Conservation (phyloP, 2,113 vertebrate genomes). For the Mohoua ochrocephala region DNA sequence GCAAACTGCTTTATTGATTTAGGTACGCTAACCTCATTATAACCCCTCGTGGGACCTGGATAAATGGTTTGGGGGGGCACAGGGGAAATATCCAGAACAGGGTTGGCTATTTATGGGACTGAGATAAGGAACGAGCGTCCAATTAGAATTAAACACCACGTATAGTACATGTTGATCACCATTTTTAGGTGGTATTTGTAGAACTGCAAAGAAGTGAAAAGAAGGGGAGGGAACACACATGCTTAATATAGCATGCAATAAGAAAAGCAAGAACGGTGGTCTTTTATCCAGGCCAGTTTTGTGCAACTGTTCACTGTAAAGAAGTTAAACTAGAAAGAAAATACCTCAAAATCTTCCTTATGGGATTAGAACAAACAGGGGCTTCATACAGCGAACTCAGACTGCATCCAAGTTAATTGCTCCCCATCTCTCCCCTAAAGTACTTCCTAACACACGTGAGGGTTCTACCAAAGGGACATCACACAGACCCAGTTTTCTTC, state of each 20-base stretch:
- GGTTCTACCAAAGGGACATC: not conserved
- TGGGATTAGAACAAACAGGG: not conserved
- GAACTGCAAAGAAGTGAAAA: not conserved
- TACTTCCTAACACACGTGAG: not conserved
- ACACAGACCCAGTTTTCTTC: not conserved
- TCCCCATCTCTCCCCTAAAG: not conserved
- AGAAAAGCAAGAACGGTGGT: not conserved
- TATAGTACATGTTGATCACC: not conserved
- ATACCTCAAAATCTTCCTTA: not conserved
- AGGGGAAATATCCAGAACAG: not conserved
- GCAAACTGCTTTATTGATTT: not conserved
- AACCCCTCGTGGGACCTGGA: not conserved
- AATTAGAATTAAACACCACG: not conserved
- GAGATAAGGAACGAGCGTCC: not conserved
- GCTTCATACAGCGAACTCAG: not conserved
- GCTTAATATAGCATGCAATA: slow-evolving; percentile 38
- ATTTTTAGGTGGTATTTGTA: not conserved
- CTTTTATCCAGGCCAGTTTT: slow-evolving; percentile 21
- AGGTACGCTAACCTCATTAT: not conserved
- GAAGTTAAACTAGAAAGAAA: not conserved
- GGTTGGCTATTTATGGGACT: not conserved
- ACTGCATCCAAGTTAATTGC: not conserved
- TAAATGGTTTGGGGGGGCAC: not conserved
- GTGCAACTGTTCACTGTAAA: not conserved
- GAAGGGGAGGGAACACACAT: not conserved